Conservation (phyloP, 2,113 vertebrate genomes). For the Bujurquina vittata region DNA sequence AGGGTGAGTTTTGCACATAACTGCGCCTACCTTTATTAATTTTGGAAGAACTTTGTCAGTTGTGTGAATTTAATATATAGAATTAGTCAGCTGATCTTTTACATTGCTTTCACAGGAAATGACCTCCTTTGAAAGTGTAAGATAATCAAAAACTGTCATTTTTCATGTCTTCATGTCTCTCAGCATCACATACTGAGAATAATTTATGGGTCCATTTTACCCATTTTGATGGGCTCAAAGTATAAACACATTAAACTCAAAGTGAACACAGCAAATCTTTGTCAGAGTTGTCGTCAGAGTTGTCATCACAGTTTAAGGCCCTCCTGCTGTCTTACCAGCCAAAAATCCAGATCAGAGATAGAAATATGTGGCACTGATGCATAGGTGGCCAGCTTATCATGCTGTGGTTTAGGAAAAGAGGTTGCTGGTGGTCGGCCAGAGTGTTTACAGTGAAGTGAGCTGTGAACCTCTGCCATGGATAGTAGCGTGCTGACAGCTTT, state of each 20-base stretch:
- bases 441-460: slow-evolving; percentile 31
- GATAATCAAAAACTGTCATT: not conserved
- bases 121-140: not conserved
- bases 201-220: not conserved
- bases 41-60: not conserved
- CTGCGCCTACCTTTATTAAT: not conserved
- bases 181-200: not conserved
- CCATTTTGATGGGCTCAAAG: not conserved
- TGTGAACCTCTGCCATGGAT: slow-evolving; percentile 47
- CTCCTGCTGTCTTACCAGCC: not conserved
- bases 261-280: not conserved
- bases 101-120: not conserved
- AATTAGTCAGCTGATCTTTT: not conserved
- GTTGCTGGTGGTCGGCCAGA: slow-evolving; percentile 35
- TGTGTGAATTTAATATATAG: no score
- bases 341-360: not conserved
- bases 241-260: not conserved
- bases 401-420: slow-evolving; percentile 38
- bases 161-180: not conserved
- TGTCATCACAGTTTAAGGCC: not conserved
- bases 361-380: slow-evolving; percentile 36
- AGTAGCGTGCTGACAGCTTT: slow-evolving; percentile 71
- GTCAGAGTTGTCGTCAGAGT: not conserved
- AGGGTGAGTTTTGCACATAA: not conserved
- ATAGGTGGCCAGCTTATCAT: slow-evolving; percentile 37